These are phyloP conservation scores for Crioceris asparagi DNA, from an alignment of 2,888 invertebrate species.

Conservation along the genomic window DNA sequence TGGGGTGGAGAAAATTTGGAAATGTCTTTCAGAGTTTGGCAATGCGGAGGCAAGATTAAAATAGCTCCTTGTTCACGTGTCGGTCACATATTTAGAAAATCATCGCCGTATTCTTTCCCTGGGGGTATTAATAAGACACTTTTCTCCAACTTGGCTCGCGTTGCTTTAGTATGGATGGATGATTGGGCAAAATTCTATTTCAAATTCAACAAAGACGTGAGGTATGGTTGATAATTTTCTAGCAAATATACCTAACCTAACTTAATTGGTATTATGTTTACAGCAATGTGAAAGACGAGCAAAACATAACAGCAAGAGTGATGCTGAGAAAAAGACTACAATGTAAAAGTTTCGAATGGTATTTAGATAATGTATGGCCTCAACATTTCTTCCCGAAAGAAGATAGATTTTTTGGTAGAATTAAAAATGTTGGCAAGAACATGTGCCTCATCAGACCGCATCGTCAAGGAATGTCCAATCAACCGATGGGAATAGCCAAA, in stretches of 20 bases:
- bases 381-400: slow-evolving; percentile 89
- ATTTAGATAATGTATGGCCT: slow-evolving; percentile 89
- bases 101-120: slow-evolving; percentile 90
- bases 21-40: slow-evolving; percentile 93
- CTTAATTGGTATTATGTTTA: too few species aligned
- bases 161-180: slow-evolving; percentile 97
- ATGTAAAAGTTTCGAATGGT: slow-evolving; percentile 89
- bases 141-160: slow-evolving; percentile 82
- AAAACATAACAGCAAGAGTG: slow-evolving; percentile 53
- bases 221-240: too few species aligned
- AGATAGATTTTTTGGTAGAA: slow-evolving; percentile 82
- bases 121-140: slow-evolving; percentile 74
- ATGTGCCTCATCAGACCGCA: slow-evolving; percentile 55
- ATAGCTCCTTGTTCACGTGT: slow-evolving; percentile 90
- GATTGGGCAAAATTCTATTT: slow-evolving; percentile 91
- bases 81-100: slow-evolving; percentile 84
- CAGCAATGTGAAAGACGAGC: slow-evolving; percentile 42
- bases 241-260: too few species aligned
- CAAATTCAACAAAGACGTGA: slow-evolving; percentile 68
- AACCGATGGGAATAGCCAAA: slow-evolving; percentile 60
- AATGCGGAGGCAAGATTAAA: slow-evolving; percentile 84
- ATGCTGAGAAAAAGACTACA: slow-evolving; percentile 50
- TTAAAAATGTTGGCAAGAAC: slow-evolving; percentile 40
- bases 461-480: slow-evolving; percentile 48
- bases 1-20: slow-evolving; percentile 99